Evolutionary conservation across 2,888 invertebrate species (phyloP).

Genomic region (Agapetus fuscipes): DNA sequence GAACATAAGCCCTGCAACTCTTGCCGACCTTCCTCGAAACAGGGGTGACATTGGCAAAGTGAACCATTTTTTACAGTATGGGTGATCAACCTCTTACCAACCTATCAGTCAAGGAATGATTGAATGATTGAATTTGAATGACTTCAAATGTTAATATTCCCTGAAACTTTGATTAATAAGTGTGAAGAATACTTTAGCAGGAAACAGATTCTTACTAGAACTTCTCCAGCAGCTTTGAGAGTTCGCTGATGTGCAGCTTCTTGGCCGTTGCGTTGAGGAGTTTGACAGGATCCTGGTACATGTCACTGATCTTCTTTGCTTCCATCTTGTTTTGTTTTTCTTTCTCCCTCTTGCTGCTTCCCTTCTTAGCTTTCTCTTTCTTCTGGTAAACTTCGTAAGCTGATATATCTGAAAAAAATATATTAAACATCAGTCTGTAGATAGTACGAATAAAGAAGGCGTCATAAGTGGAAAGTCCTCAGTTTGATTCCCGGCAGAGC

Average conservation of each 20-base stretch:
- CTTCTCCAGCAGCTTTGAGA: constrained; percentile 44
- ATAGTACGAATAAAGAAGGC: not conserved
- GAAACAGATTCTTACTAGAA: constrained; percentile 31
- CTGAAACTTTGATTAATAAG: too few relatives aligned
- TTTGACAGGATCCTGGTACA: constrained; percentile 45
- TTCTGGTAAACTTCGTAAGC: constrained; percentile 43
- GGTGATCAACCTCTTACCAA: too few relatives aligned
- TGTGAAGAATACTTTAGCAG: not conserved
- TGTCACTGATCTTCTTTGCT: constrained; percentile 2
- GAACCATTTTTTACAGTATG: too few relatives aligned
- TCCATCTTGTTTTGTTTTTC: constrained; percentile 27
- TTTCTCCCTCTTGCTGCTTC: constrained; percentile 23
- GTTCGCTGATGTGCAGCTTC: constrained; percentile 39
- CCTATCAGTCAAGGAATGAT: too few relatives aligned
- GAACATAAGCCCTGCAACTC: too few relatives aligned
- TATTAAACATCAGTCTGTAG: not conserved
- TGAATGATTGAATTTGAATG: too few relatives aligned
- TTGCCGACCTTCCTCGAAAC: too few relatives aligned
- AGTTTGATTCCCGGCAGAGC: too few relatives aligned
- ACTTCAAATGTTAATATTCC: too few relatives aligned
- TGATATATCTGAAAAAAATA: constrained; percentile 31
- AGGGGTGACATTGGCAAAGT: too few relatives aligned
- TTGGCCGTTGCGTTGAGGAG: constrained; percentile 48
- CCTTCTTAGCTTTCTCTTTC: constrained; percentile 24
- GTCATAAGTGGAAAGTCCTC: not conserved